Evolutionary conservation across 2,113 vertebrate species (phyloP), one percentile per base, ranked within the genome.

Genomic region (Andinoacara biseriatus): DNA sequence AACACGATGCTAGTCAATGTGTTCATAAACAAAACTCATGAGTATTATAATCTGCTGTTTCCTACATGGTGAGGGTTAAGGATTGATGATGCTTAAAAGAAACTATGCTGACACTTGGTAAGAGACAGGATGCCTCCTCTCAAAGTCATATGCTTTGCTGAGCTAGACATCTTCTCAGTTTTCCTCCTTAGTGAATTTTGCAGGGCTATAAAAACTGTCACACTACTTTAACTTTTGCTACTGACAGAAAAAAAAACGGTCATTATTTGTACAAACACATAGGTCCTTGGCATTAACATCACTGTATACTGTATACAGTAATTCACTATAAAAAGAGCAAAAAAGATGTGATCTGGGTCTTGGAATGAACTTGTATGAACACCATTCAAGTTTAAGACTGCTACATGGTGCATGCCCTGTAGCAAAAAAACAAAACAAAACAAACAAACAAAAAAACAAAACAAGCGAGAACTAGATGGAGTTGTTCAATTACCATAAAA

Each of bases 101-200:
- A 60, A n/a, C 26, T 63, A 15, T 18, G 3, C 9, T 69, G 54
- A 62, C 62, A 62, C 8, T 26, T 80, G 60, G 56, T 54, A 18
- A 56, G 13, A 85, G 40, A 24, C 24, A 43, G 24, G 20, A 49
- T 33, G 58, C 26, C 4, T 18, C 10, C 43, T 31, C 13, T 40
- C 78, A 76, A 67, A 81, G 61, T 81, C 56, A 74, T 11, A 62
- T 10, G 8, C 29, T 58, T 63, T 65, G 43, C 46, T 86, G 72
- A 81, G 74, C 13, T 5, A 46, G 35, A 31, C 60, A 35, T 80
- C 31, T 24, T 26, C 10, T 76, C 54, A 10, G 15, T 52, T 52
- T 17, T 52, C 46, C 46, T 52, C 46, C 46, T 52, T 18, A 52
- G 31, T 0, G 67, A 18, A 54, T 72, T 54, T 69, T 69, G 24